A percentile compares a stretch with the other conserved stretches of the same genome.
Evolutionary conservation across 2,113 vertebrate species (phyloP).

Genomic region (Motacilla alba): DNA sequence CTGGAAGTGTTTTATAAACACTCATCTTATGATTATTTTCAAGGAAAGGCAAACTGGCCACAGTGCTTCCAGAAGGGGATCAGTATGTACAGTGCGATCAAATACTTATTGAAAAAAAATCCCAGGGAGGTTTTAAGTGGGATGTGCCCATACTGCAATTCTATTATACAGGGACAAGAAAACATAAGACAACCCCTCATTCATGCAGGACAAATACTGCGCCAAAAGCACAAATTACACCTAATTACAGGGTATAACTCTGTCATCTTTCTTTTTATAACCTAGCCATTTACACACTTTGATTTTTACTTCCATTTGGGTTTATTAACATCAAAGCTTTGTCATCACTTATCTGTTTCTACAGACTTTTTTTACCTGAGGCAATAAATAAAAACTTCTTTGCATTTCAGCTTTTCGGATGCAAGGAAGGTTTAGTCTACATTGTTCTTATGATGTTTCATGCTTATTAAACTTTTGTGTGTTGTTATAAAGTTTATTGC

Average conservation of each 20-base stretch:
- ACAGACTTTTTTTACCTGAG: conserved; percentile 72
- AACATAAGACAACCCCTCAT: conserved; percentile 72
- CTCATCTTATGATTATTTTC: neutral
- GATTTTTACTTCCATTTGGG: conserved; percentile 82
- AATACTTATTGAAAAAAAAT: neutral
- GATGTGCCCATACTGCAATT: conserved; percentile 41
- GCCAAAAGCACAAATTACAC: conserved; percentile 78
- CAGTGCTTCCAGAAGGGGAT: neutral
- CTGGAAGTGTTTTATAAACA: neutral
- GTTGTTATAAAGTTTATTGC: conserved; percentile 68
- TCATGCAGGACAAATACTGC: conserved; percentile 74
- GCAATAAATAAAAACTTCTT: conserved; percentile 72
- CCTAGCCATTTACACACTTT: conserved; percentile 76
- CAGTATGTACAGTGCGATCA: neutral
- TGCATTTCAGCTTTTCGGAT: conserved; percentile 69
- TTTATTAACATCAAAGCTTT: conserved; percentile 85
- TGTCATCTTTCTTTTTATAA: conserved; percentile 79
- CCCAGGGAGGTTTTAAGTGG: conserved; percentile 41
- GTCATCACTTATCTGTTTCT: conserved; percentile 77
- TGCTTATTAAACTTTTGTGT: conserved; percentile 65
- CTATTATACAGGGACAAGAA: conserved; percentile 65
- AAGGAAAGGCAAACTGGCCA: neutral
- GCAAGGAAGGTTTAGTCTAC: conserved; percentile 63
- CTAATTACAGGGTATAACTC: conserved; percentile 79
- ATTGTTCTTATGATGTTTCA: conserved; percentile 63